Evolutionary conservation across 2,888 invertebrate genomes (phyloP), one percentile per base, ranked within the genome.

Genomic region (Sinopyrophorus schimmeli): DNA sequence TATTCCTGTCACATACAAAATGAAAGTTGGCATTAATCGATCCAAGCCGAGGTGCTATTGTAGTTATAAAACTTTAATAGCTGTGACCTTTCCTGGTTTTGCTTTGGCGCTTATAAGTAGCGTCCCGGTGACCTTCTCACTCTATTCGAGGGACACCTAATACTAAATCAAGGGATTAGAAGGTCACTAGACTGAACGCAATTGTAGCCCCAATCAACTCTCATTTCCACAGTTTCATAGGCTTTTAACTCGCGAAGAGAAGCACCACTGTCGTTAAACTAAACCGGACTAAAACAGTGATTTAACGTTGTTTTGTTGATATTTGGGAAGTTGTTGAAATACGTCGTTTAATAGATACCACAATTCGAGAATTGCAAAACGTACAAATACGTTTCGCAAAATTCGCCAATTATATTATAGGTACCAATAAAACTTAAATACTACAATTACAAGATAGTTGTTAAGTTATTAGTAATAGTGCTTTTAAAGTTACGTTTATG

Each of bases 41-140:
- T 38, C 18, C 38, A 24, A 16, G 38, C 12, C 17, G 26, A n/a
- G n/a, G 11, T 12, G 38, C 26, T 24, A 6, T 11, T 12, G 17
- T 26, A 26, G 26, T 38, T n/a, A 17, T 44, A 24, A 46, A 46
- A 30, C 35, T 46, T 31, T 10, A 24, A 21, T 24, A 12, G 35
- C 21, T 24, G 7, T 35, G 44, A 44, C 44, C 44, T 44, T 44
- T 44, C 18, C 17, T 16, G 43, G 28, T 11, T 15, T 26, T 34
- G 41, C 17, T 26, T 27, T 28, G 37, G 37, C 31, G 43, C 43
- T 35, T 35, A 17, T 14, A 14, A 32, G 20, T 21, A 31, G 43
- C 46, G 46, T 23, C 38, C 46, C 30, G 23, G 37, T 46, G 46
- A 46, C 46, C 46, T 44, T 44, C 43, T 38, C 46, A 17, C 31